Evolutionary conservation across 2,888 invertebrate genomes (phyloP).

Genomic region (Arenicola marina): DNA sequence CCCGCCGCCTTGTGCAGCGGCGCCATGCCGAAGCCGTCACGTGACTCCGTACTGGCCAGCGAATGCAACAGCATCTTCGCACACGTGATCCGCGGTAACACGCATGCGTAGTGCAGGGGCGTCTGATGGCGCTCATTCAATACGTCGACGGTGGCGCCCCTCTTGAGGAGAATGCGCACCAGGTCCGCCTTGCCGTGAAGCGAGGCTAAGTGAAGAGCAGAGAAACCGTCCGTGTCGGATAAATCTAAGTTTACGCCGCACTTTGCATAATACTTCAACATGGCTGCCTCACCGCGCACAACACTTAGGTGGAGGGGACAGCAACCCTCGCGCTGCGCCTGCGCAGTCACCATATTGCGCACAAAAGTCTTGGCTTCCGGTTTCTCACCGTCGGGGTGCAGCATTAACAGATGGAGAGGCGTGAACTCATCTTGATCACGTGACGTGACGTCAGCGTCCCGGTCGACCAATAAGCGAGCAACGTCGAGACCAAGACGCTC

Average conservation of each 20-base stretch:
- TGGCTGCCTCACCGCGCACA: neutral
- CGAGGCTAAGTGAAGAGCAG: neutral
- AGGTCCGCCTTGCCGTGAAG: neutral
- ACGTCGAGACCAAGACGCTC: neutral
- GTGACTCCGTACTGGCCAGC: neutral
- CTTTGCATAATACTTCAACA: neutral
- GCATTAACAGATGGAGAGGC: neutral
- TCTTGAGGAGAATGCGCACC: neutral
- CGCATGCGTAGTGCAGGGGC: neutral
- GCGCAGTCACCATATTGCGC: neutral
- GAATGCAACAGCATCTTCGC: neutral
- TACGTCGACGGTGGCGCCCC: neutral
- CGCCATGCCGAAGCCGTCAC: neutral
- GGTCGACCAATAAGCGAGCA: neutral
- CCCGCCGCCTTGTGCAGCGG: neutral
- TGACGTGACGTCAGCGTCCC: neutral
- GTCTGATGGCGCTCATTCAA: neutral
- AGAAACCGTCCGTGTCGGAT: neutral
- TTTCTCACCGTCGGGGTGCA: neutral
- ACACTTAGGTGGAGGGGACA: neutral
- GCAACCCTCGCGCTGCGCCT: neutral
- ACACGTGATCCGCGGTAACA: neutral
- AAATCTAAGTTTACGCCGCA: neutral
- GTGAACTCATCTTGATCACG: neutral
- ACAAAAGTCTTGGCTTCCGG: neutral